A percentile compares a stretch with the other conserved stretches of the same genome.
Conservation (phyloP, 2,888 invertebrate genomes). For the Scaeva pyrastri region DNA sequence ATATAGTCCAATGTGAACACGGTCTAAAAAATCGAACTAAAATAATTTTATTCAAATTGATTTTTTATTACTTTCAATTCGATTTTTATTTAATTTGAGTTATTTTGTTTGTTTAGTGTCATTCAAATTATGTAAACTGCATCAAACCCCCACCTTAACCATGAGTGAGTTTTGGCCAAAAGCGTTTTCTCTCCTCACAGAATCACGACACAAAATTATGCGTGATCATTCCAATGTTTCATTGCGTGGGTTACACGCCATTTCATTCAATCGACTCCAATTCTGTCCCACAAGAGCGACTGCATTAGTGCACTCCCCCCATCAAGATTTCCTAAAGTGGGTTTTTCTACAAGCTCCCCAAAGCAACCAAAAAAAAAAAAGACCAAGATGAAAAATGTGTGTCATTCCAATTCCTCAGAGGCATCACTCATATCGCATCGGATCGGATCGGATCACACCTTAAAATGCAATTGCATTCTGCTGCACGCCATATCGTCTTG, state of each 20-base stretch:
- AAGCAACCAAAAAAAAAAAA: neutral
- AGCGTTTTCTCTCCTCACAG: neutral
- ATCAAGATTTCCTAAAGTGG: neutral
- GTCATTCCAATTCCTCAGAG: conserved; percentile 56
- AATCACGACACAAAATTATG: neutral
- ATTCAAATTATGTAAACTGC: neutral
- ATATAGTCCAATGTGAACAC: no score
- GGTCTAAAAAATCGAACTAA: no score
- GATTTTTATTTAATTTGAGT: neutral
- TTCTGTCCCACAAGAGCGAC: neutral
- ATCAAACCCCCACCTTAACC: neutral
- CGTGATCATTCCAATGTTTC: neutral
- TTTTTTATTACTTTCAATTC: no score
- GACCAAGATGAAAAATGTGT: neutral
- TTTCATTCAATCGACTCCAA: conserved; percentile 11
- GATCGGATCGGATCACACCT: conserved; percentile 62
- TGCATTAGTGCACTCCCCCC: conserved; percentile 9
- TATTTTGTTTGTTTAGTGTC: neutral
- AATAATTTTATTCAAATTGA: no score
- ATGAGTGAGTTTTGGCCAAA: conserved; percentile 6
- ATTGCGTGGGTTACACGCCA: conserved; percentile 33
- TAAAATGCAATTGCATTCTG: conserved; percentile 57
- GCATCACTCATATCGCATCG: conserved; percentile 67
- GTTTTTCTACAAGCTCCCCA: neutral
- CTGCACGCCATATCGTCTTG: conserved; percentile 20